Evolutionary conservation across 2,888 invertebrate genomes (phyloP).

Genomic region (Timandra comae): DNA sequence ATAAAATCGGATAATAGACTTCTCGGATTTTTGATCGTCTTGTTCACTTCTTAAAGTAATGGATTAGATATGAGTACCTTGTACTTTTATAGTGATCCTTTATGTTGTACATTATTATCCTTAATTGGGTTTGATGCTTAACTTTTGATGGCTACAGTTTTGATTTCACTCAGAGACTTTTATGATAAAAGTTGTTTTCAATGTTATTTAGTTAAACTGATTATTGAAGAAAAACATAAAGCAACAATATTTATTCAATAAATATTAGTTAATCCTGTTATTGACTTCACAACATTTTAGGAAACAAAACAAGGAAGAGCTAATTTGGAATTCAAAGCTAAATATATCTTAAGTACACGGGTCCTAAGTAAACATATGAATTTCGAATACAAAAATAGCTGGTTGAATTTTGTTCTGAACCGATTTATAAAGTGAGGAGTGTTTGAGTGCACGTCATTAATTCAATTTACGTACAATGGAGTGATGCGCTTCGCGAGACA

Average conservation of each 20-base stretch:
- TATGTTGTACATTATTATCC: constrained; percentile 14
- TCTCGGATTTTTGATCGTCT: constrained; percentile 34
- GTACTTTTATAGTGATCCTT: constrained; percentile 10
- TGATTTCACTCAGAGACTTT: too few relatives aligned
- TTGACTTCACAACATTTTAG: too few relatives aligned
- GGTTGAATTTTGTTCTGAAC: constrained; percentile 6
- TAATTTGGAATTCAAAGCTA: too few relatives aligned
- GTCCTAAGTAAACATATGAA: constrained; percentile 12
- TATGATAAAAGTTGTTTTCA: too few relatives aligned
- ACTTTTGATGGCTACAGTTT: constrained; percentile 5
- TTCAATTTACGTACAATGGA: constrained; percentile 63
- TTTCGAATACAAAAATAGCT: constrained; percentile 3
- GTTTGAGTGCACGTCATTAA: constrained; percentile 54
- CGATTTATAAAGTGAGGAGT: constrained; percentile 35
- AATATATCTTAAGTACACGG: constrained; percentile 6
- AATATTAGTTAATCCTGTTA: too few relatives aligned
- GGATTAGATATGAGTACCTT: constrained; percentile 17
- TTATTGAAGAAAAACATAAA: too few relatives aligned
- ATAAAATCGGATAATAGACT: constrained; percentile 47
- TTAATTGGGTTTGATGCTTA: constrained; percentile 13
- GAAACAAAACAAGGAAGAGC: too few relatives aligned
- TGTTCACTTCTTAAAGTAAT: constrained; percentile 26
- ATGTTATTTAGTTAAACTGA: too few relatives aligned
- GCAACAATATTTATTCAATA: too few relatives aligned
- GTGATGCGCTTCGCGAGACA: constrained; percentile 58